Conservation (phyloP, 2,888 invertebrate genomes). For the Caradrina kadenii region DNA sequence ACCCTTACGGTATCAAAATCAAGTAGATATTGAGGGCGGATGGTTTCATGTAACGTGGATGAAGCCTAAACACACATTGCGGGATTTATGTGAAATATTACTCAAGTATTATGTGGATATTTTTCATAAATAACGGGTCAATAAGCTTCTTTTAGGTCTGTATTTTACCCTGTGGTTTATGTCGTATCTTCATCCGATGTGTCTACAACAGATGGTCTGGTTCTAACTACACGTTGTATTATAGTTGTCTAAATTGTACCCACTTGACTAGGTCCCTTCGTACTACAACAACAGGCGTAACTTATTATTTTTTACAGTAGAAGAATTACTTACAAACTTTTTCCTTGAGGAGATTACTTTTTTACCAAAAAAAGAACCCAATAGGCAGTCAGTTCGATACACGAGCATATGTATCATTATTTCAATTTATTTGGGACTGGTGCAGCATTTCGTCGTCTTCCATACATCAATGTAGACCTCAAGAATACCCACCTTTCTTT, state of each 20-base stretch:
- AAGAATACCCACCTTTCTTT: neutral
- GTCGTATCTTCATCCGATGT: constrained; percentile 12
- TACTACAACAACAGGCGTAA: neutral
- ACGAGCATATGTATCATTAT: constrained; percentile 1
- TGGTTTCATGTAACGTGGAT: constrained; percentile 54
- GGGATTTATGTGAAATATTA: constrained; percentile 55
- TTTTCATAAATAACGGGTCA: constrained; percentile 56
- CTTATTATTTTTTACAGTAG: neutral
- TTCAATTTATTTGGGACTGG: neutral
- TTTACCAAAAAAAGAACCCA: too few species aligned
- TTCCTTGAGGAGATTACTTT: neutral
- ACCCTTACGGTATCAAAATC: constrained; percentile 70
- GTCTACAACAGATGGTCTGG: neutral
- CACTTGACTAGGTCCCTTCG: too few species aligned
- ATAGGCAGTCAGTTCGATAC: neutral
- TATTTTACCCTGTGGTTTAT: constrained; percentile 38
- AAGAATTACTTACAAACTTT: too few species aligned
- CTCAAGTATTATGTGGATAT: constrained; percentile 53
- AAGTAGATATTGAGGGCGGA: constrained; percentile 65
- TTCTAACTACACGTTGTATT: constrained; percentile 10
- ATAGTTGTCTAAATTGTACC: neutral
- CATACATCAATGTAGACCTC: neutral
- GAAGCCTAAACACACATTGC: constrained; percentile 61
- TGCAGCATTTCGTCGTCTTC: neutral
- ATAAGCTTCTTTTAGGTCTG: constrained; percentile 45